These are phyloP conservation scores for Allygus modestus DNA, from an alignment of 2,888 invertebrate genomes.

Conservation along the genomic window DNA sequence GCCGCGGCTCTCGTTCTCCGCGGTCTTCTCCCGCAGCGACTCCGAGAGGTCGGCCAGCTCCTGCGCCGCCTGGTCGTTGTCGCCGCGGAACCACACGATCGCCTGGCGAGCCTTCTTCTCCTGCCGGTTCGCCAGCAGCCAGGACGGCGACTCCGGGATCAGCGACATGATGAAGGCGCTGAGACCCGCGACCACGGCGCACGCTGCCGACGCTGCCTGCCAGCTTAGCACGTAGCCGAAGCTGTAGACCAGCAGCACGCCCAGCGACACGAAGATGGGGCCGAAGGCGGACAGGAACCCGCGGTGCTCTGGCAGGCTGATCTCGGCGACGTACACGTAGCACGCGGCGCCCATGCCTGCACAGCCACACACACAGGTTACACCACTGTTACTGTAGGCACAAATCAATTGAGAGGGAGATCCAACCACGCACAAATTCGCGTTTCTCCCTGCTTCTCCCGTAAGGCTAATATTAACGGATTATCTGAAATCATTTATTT, in stretches of 20 bases:
- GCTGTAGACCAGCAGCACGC: slow-evolving; percentile 83
- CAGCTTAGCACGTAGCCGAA: slow-evolving; percentile 83
- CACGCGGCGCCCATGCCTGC: slow-evolving; percentile 84
- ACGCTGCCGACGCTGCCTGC: slow-evolving; percentile 78
- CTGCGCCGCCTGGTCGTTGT: slow-evolving; percentile 80
- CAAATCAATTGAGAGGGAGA: not conserved
- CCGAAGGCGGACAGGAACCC: slow-evolving; percentile 84
- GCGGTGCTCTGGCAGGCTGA: slow-evolving; percentile 82
- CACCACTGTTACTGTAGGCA: not conserved
- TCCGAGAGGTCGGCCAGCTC: slow-evolving; percentile 81
- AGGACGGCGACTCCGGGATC: slow-evolving; percentile 84
- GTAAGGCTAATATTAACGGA: too few relatives aligned
- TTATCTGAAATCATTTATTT: too few relatives aligned
- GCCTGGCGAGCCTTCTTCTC: slow-evolving; percentile 80
- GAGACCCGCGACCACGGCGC: slow-evolving; percentile 79
- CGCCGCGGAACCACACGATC: slow-evolving; percentile 82
- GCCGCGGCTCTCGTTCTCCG: slow-evolving; percentile 71
- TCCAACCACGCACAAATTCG: too few relatives aligned
- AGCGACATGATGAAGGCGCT: slow-evolving; percentile 80
- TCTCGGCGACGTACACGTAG: slow-evolving; percentile 84
- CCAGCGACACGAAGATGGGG: slow-evolving; percentile 84
- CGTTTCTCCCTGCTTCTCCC: too few relatives aligned
- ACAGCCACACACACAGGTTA: slow-evolving; percentile 68
- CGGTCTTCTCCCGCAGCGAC: slow-evolving; percentile 70
- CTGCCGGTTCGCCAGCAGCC: slow-evolving; percentile 80